phyloP scores from a whole-genome alignment of 2,113 vertebrate species.

The Corythornis madagascariensis region DNA sequence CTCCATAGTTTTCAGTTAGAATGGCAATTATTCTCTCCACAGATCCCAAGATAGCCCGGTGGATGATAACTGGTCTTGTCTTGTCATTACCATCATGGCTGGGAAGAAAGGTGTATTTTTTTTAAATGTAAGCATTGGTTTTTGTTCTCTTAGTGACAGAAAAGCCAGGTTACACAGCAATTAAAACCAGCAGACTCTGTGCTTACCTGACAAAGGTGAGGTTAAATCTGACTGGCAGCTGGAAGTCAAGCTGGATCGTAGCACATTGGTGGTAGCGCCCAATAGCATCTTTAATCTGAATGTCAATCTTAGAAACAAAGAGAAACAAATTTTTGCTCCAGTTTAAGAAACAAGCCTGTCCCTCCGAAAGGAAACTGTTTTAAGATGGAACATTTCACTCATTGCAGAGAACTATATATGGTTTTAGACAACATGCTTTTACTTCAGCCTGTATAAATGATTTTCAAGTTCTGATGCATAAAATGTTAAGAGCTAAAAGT shows the following conservation, averaged over 20 bases:
- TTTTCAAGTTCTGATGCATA: background rate
- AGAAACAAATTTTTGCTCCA: background rate
- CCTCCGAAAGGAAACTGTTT: background rate
- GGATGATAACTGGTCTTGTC: slow-evolving; percentile 94
- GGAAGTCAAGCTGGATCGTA: slow-evolving; percentile 96
- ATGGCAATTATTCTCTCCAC: slow-evolving; percentile 99
- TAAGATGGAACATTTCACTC: background rate
- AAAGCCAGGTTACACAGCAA: background rate
- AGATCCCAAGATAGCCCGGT: slow-evolving; percentile 95
- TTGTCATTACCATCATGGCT: slow-evolving; percentile 96
- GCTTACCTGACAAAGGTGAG: slow-evolving; percentile 91
- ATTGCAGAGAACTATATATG: background rate
- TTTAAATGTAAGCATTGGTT: background rate
- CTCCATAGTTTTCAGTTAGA: slow-evolving; percentile 96
- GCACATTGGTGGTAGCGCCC: slow-evolving; percentile 98
- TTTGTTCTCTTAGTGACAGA: background rate
- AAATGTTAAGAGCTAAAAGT: background rate
- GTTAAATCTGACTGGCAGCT: slow-evolving; percentile 94
- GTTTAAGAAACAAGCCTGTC: background rate
- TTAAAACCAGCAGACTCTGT: background rate
- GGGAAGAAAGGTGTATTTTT: slow-evolving; percentile 30
- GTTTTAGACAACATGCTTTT: background rate
- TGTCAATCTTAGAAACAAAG: slow-evolving; percentile 86
- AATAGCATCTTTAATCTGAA: slow-evolving; percentile 97
- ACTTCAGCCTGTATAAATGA: background rate